Conservation (phyloP, 2,797 vertebrate genomes). For the Aratinga solstitialis region DNA sequence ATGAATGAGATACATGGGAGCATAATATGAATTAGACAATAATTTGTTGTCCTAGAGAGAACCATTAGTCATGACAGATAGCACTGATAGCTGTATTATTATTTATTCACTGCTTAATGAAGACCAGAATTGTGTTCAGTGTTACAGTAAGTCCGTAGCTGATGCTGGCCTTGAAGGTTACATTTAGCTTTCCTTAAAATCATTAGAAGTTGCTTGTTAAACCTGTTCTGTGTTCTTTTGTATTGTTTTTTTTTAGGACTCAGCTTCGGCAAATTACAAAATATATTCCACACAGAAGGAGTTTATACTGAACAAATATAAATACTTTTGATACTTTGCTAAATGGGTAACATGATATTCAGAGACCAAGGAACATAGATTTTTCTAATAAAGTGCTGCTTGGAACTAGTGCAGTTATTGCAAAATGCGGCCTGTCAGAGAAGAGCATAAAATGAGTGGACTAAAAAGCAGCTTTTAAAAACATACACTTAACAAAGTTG, state of each 20-base stretch:
- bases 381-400: background rate
- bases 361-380: background rate
- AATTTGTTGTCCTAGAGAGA: background rate
- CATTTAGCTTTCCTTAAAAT: background rate
- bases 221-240: background rate
- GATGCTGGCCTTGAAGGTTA: background rate
- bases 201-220: background rate
- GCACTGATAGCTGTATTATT: background rate
- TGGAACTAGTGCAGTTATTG: background rate
- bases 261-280: background rate
- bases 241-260: background rate
- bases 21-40: background rate
- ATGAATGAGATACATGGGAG: background rate
- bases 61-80: background rate
- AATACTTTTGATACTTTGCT: background rate
- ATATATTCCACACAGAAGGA: background rate
- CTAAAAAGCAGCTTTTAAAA: background rate
- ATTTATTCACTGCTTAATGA: background rate
- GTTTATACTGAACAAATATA: background rate
- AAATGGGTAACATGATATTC: background rate
- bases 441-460: background rate
- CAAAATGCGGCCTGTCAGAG: background rate
- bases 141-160: background rate
- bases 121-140: background rate
- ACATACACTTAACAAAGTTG: fast-evolving